Evolutionary conservation across 2,888 invertebrate species (phyloP).

Genomic region (Rhagonycha fulva): DNA sequence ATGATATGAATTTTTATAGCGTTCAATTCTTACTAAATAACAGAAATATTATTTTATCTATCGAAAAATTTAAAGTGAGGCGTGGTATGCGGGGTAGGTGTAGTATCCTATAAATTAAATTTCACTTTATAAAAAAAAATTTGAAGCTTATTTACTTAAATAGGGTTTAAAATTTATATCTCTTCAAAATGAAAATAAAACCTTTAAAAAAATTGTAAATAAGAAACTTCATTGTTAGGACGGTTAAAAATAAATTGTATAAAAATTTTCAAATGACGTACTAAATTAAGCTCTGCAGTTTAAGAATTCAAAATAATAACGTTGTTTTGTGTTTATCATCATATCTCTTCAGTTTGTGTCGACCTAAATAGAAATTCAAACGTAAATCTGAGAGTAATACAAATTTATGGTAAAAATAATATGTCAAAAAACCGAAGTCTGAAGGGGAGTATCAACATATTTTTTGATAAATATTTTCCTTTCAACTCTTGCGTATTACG

Average conservation of each 20-base stretch:
- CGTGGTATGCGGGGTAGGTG: too few species aligned
- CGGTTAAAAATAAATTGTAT: background rate
- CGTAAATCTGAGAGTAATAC: background rate
- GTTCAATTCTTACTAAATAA: background rate
- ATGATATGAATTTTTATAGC: background rate
- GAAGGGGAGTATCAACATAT: background rate
- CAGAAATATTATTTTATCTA: background rate
- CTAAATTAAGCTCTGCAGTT: background rate
- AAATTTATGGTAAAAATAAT: slow-evolving; percentile 1
- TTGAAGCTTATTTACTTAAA: background rate
- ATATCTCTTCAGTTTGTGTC: background rate
- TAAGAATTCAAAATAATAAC: background rate
- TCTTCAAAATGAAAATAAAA: background rate
- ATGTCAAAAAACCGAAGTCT: background rate
- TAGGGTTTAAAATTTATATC: background rate
- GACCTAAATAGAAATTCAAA: background rate
- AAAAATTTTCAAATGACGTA: background rate
- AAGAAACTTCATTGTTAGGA: background rate
- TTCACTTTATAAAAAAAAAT: background rate
- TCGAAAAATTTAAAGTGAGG: too few species aligned
- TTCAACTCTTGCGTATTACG: background rate
- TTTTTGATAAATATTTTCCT: background rate
- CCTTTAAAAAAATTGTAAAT: background rate
- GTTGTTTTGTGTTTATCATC: slow-evolving; percentile 1
- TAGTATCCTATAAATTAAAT: background rate